Percentiles rank a stretch among this genome's conserved stretches.
Evolutionary conservation across 1,140 invertebrate genomes (phyloP).

Genomic region (Leptoteleia sp.): DNA sequence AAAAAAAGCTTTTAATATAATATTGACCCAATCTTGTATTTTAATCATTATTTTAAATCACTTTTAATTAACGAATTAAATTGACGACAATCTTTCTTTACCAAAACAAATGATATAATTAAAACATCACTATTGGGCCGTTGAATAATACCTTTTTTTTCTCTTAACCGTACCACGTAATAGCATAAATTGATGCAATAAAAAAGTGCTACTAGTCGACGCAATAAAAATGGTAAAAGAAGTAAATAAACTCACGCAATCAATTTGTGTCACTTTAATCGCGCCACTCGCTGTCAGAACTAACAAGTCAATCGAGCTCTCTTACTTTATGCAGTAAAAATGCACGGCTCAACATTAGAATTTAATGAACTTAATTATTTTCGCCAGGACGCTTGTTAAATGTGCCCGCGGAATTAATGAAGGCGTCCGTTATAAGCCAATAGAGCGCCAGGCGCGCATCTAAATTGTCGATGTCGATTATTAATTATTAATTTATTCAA

Average conservation of each 20-base stretch:
- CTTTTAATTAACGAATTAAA: too few relatives aligned
- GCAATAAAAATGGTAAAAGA: constrained; percentile 25
- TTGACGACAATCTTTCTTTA: too few relatives aligned
- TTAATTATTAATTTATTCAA: constrained; percentile 68
- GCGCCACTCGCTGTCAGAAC: constrained; percentile 33
- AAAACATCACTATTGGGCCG: too few relatives aligned
- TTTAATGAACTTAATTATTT: constrained; percentile 62
- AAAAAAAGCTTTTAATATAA: too few relatives aligned
- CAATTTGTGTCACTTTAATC: constrained; percentile 50
- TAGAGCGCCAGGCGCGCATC: constrained; percentile 50
- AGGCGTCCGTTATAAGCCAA: constrained; percentile 50
- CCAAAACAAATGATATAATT: too few relatives aligned
- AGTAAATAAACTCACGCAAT: constrained; percentile 34
- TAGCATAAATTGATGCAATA: too few relatives aligned
- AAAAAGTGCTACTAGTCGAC: too few relatives aligned
- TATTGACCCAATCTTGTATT: too few relatives aligned
- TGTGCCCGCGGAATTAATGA: constrained; percentile 46
- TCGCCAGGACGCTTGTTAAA: constrained; percentile 36
- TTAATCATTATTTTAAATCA: too few relatives aligned
- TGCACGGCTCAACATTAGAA: constrained; percentile 44
- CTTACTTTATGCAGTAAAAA: constrained; percentile 32
- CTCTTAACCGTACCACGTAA: too few relatives aligned
- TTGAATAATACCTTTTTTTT: too few relatives aligned
- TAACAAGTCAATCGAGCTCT: constrained; percentile 51
- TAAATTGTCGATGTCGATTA: constrained; percentile 55